These are phyloP conservation scores for Rhynchophorus ferrugineus DNA, from an alignment of 1,140 invertebrate genomes.

Conservation along the genomic window DNA sequence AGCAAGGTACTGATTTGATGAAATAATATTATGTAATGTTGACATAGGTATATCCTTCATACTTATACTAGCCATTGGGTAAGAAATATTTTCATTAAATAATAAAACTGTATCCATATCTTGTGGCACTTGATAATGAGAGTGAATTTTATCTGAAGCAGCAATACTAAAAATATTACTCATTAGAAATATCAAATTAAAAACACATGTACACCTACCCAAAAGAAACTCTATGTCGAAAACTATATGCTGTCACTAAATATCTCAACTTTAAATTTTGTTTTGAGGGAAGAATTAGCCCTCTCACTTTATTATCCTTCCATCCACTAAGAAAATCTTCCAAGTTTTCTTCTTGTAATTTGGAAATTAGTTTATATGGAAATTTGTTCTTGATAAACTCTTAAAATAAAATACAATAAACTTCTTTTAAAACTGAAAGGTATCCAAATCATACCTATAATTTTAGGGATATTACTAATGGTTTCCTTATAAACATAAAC, in stretches of 20 bases:
- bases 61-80: conserved; percentile 78
- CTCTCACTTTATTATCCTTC: conserved; percentile 85
- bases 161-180: conserved; percentile 50
- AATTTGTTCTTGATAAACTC: conserved; percentile 81
- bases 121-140: conserved; percentile 63
- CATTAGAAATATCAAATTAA: neutral
- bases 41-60: conserved; percentile 82
- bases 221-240: conserved; percentile 77
- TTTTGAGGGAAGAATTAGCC: conserved; percentile 77
- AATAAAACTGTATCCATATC: conserved; percentile 80
- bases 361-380: conserved; percentile 68
- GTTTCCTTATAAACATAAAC: conserved; percentile 73
- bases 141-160: conserved; percentile 53
- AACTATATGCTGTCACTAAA: conserved; percentile 80
- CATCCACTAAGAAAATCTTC: conserved; percentile 79
- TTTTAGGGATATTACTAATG: conserved; percentile 65
- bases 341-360: conserved; percentile 64
- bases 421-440: neutral
- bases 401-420: conserved; percentile 35
- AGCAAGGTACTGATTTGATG: conserved; percentile 80
- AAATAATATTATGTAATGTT: conserved; percentile 81
- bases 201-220: conserved; percentile 47
- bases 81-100: conserved; percentile 80
- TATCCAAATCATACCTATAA: conserved; percentile 53
- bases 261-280: conserved; percentile 73